Evolutionary conservation across 2,888 invertebrate species (phyloP).

Genomic region (Dynastes hyllus): DNA sequence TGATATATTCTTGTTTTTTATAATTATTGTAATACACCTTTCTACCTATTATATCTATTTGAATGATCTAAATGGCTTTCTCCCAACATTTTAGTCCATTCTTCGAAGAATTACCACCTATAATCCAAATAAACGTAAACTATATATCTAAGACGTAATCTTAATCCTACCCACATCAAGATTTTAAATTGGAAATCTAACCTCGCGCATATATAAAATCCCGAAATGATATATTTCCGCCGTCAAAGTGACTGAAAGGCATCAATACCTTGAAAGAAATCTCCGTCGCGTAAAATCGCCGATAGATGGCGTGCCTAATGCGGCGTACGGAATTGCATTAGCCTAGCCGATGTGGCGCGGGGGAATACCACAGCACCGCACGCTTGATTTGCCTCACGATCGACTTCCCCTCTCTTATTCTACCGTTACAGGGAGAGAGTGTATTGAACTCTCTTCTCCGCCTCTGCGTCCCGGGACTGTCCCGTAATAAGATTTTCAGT

Average conservation of each 20-base stretch:
- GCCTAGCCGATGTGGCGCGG: background rate
- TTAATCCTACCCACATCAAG: too few relatives aligned
- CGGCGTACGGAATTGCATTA: slow-evolving; percentile 46
- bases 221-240: background rate
- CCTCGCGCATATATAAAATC: background rate
- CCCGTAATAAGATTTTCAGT: background rate
- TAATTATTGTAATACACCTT: too few relatives aligned
- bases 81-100: too few relatives aligned
- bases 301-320: slow-evolving; percentile 44
- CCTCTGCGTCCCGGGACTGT: background rate
- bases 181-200: too few relatives aligned
- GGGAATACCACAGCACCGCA: background rate
- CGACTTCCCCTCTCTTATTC: background rate
- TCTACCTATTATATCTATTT: too few relatives aligned
- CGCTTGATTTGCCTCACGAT: background rate
- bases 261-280: slow-evolving; percentile 1
- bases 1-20: too few relatives aligned
- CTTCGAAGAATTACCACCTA: too few relatives aligned
- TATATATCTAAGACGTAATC: too few relatives aligned
- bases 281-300: slow-evolving; percentile 38
- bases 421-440: background rate
- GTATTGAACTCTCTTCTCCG: background rate
- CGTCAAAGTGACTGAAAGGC: background rate
- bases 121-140: too few relatives aligned
- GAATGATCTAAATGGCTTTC: too few relatives aligned